Conservation (phyloP, 2,113 vertebrate species). For the Antechinus stuartii region DNA sequence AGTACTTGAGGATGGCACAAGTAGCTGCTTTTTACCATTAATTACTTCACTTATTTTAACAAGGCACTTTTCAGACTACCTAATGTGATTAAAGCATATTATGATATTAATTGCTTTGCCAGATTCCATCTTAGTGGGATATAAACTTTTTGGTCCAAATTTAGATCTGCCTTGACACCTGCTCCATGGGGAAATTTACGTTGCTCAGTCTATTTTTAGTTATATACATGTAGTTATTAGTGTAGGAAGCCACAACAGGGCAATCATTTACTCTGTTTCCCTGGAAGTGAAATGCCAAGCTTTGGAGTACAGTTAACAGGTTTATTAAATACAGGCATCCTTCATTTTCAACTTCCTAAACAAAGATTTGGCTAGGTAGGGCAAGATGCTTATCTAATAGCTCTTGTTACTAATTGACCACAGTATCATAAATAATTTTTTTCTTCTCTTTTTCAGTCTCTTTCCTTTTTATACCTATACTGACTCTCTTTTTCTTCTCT, state of each 20-base stretch:
- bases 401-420: not conserved
- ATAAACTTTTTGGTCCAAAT: not conserved
- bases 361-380: not conserved
- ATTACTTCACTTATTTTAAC: not conserved
- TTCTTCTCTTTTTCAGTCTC: not conserved
- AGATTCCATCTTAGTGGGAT: not conserved
- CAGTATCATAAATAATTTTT: not conserved
- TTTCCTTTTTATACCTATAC: not conserved
- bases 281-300: slow-evolving; percentile 6
- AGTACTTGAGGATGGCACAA: not conserved
- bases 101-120: slow-evolving; percentile 6
- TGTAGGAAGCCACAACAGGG: not conserved
- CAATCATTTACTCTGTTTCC: slow-evolving; percentile 12
- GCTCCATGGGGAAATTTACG: not conserved
- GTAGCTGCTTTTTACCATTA: not conserved
- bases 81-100: slow-evolving; percentile 20
- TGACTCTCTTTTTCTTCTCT: not conserved
- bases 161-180: slow-evolving; percentile 5
- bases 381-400: not conserved
- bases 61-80: slow-evolving; percentile 7
- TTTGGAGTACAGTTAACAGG: not conserved
- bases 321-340: not conserved
- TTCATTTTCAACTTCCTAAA: not conserved
- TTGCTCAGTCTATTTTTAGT: not conserved
- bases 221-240: slow-evolving; percentile 12